Percentiles rank a stretch among this genome's conserved stretches.
Evolutionary conservation across 1,140 invertebrate genomes (phyloP).

Genomic region (Scaptodrosophila lebanonensis): DNA sequence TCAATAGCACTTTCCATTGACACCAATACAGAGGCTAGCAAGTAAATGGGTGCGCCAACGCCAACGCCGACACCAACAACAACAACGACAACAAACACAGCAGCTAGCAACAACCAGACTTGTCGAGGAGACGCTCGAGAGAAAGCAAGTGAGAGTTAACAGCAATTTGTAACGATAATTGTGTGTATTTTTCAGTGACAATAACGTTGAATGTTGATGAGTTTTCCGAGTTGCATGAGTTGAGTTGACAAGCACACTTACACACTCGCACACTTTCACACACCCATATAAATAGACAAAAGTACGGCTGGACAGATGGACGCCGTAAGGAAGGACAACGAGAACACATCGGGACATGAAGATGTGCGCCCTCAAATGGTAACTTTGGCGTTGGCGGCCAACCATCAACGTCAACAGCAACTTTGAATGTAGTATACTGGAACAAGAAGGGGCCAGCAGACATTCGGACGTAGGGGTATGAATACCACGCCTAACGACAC

Average conservation of each 20-base stretch:
- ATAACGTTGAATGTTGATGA: slow-evolving; percentile 69
- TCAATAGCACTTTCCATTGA: slow-evolving; percentile 64
- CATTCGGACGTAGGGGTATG: neutral
- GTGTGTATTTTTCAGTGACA: slow-evolving; percentile 69
- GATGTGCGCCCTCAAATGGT: neutral
- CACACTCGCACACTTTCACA: too few relatives aligned
- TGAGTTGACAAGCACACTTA: slow-evolving; percentile 16
- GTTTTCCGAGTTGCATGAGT: slow-evolving; percentile 37
- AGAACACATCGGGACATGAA: neutral
- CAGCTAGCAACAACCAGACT: slow-evolving; percentile 11
- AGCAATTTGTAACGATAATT: slow-evolving; percentile 70
- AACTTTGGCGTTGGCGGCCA: neutral
- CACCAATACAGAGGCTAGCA: slow-evolving; percentile 31
- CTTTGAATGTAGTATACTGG: too few relatives aligned
- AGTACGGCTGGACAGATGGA: neutral
- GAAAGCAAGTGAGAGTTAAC: slow-evolving; percentile 54
- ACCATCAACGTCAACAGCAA: neutral
- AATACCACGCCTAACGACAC: slow-evolving; percentile 51
- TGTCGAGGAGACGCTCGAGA: slow-evolving; percentile 6
- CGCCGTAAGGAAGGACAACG: neutral
- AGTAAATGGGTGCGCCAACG: neutral
- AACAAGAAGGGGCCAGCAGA: too few relatives aligned
- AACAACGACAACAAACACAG: slow-evolving; percentile 19
- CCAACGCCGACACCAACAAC: slow-evolving; percentile 39
- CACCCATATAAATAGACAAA: too few relatives aligned